Evolutionary conservation across 2,888 invertebrate genomes (phyloP).

Genomic region (Linnaemya vulpina): DNA sequence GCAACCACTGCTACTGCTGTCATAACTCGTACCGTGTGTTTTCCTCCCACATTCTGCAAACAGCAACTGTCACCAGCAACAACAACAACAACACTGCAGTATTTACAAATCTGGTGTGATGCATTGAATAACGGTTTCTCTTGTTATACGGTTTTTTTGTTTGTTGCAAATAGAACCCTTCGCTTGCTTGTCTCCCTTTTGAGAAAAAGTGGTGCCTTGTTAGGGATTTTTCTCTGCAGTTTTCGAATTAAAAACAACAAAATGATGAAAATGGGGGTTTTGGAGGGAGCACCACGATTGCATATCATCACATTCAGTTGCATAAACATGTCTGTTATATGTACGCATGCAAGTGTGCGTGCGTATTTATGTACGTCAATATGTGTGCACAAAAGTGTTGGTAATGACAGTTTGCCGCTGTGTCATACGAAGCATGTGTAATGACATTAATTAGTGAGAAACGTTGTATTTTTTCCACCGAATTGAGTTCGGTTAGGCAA

Average conservation of each 20-base stretch:
- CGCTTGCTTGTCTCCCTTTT: background rate
- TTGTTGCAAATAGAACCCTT: conserved; percentile 21
- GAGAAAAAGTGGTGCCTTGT: conserved; percentile 1
- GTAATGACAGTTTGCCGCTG: conserved; percentile 75
- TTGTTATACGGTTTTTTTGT: conserved; percentile 18
- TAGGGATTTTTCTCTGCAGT: conserved; percentile 23
- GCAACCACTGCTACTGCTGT: conserved; percentile 8
- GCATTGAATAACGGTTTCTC: conserved; percentile 63
- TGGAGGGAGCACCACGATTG: background rate
- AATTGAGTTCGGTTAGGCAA: conserved; percentile 33
- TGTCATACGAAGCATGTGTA: conserved; percentile 80
- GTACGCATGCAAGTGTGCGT: no score
- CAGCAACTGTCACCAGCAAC: conserved; percentile 54
- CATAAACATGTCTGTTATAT: conserved; percentile 54
- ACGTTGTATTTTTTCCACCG: conserved; percentile 34
- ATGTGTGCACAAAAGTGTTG: conserved; percentile 51
- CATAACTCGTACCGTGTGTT: background rate
- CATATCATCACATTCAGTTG: conserved; percentile 39
- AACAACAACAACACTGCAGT: conserved; percentile 39
- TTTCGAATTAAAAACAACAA: conserved; percentile 23
- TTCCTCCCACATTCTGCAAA: conserved; percentile 1
- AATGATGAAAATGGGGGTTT: background rate
- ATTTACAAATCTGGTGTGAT: conserved; percentile 47
- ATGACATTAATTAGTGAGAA: conserved; percentile 83
- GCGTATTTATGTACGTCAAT: background rate